Conservation (phyloP, 2,888 invertebrate genomes). For the Lutraria lutraria region DNA sequence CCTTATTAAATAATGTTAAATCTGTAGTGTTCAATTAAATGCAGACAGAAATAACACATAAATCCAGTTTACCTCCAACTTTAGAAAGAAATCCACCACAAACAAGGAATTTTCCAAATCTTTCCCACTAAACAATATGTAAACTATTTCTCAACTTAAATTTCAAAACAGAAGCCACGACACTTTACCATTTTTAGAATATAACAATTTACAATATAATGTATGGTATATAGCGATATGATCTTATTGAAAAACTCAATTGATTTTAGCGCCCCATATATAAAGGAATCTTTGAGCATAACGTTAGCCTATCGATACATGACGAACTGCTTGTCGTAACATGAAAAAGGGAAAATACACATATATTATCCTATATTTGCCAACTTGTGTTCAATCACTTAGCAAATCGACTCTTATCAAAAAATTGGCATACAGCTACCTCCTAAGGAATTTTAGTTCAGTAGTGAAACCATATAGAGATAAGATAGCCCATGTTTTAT, state of each 20-base stretch:
- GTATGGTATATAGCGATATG: slow-evolving; percentile 49
- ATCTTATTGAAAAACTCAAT: slow-evolving; percentile 59
- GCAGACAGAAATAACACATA: background rate
- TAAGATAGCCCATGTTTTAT: slow-evolving; percentile 16
- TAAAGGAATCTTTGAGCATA: slow-evolving; percentile 49
- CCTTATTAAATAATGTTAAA: background rate
- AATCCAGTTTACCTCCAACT: slow-evolving; percentile 22
- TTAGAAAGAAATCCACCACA: background rate
- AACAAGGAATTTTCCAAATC: background rate
- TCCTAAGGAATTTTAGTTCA: slow-evolving; percentile 20
- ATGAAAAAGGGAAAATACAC: slow-evolving; percentile 62
- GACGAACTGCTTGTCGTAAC: slow-evolving; percentile 49
- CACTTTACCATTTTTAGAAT: background rate
- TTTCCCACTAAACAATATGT: slow-evolving; percentile 16
- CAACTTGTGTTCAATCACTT: slow-evolving; percentile 36
- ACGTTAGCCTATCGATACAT: slow-evolving; percentile 45
- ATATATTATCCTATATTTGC: slow-evolving; percentile 58
- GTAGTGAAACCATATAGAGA: slow-evolving; percentile 6
- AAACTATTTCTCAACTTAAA: slow-evolving; percentile 7
- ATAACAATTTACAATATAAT: slow-evolving; percentile 49
- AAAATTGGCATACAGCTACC: slow-evolving; percentile 3
- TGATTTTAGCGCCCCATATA: slow-evolving; percentile 58
- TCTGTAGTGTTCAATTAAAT: slow-evolving; percentile 8
- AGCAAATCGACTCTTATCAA: slow-evolving; percentile 38
- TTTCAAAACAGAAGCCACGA: slow-evolving; percentile 29